Base-by-base conservation (phyloP, 1,140 invertebrate species). In the Grapholita molesta region DNA sequence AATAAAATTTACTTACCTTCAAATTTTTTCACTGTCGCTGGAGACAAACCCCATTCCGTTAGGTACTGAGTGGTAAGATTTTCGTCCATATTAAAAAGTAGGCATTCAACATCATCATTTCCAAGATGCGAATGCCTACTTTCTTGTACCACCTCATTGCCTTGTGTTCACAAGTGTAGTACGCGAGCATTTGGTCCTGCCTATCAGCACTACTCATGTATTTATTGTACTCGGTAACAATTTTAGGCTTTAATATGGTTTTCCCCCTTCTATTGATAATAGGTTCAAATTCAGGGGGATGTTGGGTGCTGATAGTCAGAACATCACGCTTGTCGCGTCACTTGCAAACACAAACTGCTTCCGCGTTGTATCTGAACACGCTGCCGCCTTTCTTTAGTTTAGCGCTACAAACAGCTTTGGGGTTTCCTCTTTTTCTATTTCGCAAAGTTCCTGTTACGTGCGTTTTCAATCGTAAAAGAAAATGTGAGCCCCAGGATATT, bases 121-220 rank as follows among this genome's bases (percentile, higher is more conserved):
- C 5, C 32, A 65, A 7, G 3, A 65, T 9, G 33, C 70, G 71
- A 18, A 73, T 18, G n/a, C 30, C 9, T 35, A 73, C 18, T 30
- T 73, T 73, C 18, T 70, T 70, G 30, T 73, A 73, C 68, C 68
- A 73, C 28, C 65, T 18, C 2, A 70, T 67, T n/a, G 71, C 67
- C 24, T 73, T 73, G 11, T 53, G 67, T 30, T 66, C 42, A 52
- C 68, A 73, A 12, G 64, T 24, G 15, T 73, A 73, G 33, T 69
- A 73, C 1, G 68, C n/a, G 3, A n/a, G n/a, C n/a, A n/a, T n/a
- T n/a, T n/a, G n/a, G n/a, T n/a, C n/a, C n/a, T n/a, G n/a, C n/a
- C n/a, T 18, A 32, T 73, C 71, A 12, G 70, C 30, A 33, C 71
- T 68, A 25, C 6, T 12, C 71, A 69, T 73, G 18, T 55, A 57